Conservation (phyloP, 2,113 vertebrate species). For the Paralichthys olivaceus region DNA sequence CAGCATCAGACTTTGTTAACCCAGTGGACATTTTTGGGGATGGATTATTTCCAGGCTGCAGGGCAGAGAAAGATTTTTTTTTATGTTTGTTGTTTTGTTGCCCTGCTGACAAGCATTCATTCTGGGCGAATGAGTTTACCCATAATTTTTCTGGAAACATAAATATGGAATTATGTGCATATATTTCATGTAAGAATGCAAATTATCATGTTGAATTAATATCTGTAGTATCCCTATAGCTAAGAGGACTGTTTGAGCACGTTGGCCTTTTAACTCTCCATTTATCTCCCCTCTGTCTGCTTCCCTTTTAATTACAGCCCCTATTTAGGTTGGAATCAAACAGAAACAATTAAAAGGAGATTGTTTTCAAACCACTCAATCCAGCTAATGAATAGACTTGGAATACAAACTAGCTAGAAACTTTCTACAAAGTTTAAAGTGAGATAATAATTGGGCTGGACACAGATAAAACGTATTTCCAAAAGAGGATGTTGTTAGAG, state of each 20-base stretch:
- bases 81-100: conserved; percentile 24
- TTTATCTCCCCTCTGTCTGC: conserved; percentile 36
- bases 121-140: conserved; percentile 6
- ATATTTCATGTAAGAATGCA: neutral
- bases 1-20: conserved; percentile 13
- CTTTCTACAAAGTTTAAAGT: conserved; percentile 49
- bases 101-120: neutral
- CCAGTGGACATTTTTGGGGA: conserved; percentile 14
- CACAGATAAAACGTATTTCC: conserved; percentile 23
- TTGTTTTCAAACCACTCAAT: conserved; percentile 50
- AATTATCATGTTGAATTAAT: conserved; percentile 16
- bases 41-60: conserved; percentile 27
- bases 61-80: neutral
- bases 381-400: conserved; percentile 51
- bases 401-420: conserved; percentile 51
- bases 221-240: neutral
- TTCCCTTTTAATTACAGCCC: conserved; percentile 60
- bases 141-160: conserved; percentile 25
- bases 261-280: conserved; percentile 45
- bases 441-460: conserved; percentile 47
- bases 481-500: conserved; percentile 26
- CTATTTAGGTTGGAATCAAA: conserved; percentile 57
- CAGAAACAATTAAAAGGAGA: conserved; percentile 61
- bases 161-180: conserved; percentile 25
- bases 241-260: conserved; percentile 21